These are phyloP conservation scores for Cephalotes varians DNA, from an alignment of 2,888 invertebrate genomes.

Conservation along the genomic window DNA sequence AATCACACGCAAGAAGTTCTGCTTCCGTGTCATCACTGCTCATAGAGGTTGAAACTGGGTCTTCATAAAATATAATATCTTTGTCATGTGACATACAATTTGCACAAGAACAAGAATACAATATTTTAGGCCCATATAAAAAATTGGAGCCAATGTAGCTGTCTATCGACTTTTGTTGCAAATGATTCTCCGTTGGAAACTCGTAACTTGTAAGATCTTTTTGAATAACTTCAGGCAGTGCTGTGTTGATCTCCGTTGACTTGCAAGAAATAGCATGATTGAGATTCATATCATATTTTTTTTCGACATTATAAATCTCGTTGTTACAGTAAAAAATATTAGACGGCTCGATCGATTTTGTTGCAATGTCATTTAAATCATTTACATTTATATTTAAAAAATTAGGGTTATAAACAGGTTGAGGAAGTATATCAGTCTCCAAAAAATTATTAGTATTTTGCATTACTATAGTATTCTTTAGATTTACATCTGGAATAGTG, in stretches of 20 bases:
- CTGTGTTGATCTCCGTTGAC: background rate
- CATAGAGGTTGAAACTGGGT: slow-evolving; percentile 4
- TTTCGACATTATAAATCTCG: background rate
- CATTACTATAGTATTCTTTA: background rate
- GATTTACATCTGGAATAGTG: background rate
- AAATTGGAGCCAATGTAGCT: background rate
- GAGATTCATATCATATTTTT: slow-evolving; percentile 40
- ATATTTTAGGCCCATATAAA: background rate
- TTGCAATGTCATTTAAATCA: background rate
- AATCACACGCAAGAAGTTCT: background rate
- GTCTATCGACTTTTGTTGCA: background rate
- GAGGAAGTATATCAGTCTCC: slow-evolving; percentile 54
- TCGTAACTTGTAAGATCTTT: background rate
- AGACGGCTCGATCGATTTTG: background rate
- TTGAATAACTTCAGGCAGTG: background rate
- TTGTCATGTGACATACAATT: slow-evolving; percentile 30
- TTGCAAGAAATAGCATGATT: slow-evolving; percentile 44
- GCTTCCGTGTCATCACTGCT: background rate
- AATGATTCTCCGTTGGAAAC: background rate
- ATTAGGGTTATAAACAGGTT: slow-evolving; percentile 35
- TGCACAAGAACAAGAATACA: slow-evolving; percentile 25
- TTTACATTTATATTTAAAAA: background rate
- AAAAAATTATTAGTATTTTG: slow-evolving; percentile 52
- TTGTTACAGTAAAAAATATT: background rate
- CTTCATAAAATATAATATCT: slow-evolving; percentile 30